phyloP scores from a whole-genome alignment of 92 coral and sea anemone genomes.

The Parazoanthus darwini region DNA sequence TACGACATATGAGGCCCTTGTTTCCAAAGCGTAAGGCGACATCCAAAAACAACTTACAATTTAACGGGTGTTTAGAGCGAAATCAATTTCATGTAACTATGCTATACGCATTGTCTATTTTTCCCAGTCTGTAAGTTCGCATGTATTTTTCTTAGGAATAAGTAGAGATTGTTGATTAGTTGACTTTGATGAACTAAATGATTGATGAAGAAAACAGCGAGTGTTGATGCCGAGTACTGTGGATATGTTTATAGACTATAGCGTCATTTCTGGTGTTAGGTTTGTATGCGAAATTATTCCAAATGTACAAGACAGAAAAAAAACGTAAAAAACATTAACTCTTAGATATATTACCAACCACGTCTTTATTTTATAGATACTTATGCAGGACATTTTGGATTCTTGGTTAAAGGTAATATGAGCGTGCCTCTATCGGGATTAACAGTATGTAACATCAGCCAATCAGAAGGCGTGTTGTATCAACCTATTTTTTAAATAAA shows the following conservation, averaged over 20 bases:
- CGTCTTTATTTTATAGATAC: conserved; percentile 57
- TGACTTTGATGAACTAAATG: background rate
- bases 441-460: too few species aligned
- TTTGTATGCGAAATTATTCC: background rate
- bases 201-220: background rate
- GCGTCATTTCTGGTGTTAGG: background rate
- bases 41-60: too few species aligned
- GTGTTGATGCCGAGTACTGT: background rate
- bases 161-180: too few species aligned
- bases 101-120: background rate
- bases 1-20: too few species aligned
- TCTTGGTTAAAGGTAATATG: conserved; percentile 86
- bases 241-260: background rate
- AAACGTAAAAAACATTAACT: background rate
- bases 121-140: too few species aligned
- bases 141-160: too few species aligned
- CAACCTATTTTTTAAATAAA: too few species aligned
- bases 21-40: too few species aligned
- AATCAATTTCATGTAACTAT: background rate
- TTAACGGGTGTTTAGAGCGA: too few species aligned
- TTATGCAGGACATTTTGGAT: conserved; percentile 94
- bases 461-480: too few species aligned
- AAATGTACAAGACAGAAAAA: background rate
- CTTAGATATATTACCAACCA: background rate
- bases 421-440: too few species aligned